These are phyloP conservation scores for Lycia hirtaria DNA, from an alignment of 2,888 invertebrate species.

Conservation along the genomic window DNA sequence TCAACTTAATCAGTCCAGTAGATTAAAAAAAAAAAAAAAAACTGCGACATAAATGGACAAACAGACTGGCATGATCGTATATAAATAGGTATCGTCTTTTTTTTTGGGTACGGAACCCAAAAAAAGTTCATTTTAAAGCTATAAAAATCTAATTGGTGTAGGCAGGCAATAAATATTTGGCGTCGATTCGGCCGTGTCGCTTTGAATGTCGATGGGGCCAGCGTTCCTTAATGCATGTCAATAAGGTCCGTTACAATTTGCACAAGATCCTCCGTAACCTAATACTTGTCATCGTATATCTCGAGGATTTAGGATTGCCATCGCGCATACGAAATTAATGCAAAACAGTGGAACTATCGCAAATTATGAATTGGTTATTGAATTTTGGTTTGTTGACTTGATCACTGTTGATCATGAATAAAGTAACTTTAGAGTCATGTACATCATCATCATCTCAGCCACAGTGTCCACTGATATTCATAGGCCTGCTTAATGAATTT, in stretches of 20 bases:
- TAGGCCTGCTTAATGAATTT: too few species aligned
- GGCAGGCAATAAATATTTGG: conserved; percentile 76
- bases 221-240: conserved; percentile 74
- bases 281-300: conserved; percentile 65
- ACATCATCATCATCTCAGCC: too few species aligned
- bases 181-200: conserved; percentile 60
- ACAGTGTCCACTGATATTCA: too few species aligned
- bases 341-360: conserved; percentile 24
- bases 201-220: conserved; percentile 69
- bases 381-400: conserved; percentile 3
- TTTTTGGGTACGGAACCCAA: too few species aligned
- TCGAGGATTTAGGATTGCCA: conserved; percentile 48
- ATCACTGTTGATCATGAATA: neutral
- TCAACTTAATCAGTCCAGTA: too few species aligned
- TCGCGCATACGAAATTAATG: conserved; percentile 39
- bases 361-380: conserved; percentile 17
- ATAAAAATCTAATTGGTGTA: conserved; percentile 77
- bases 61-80: too few species aligned
- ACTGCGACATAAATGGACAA: too few species aligned
- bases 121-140: conserved; percentile 69
- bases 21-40: too few species aligned
- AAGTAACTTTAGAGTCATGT: too few species aligned
- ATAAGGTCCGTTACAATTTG: conserved; percentile 70
- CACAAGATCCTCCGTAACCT: conserved; percentile 56
- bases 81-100: too few species aligned